Conservation (phyloP, 2,113 vertebrate species). For the Protomyctophum bolini region DNA sequence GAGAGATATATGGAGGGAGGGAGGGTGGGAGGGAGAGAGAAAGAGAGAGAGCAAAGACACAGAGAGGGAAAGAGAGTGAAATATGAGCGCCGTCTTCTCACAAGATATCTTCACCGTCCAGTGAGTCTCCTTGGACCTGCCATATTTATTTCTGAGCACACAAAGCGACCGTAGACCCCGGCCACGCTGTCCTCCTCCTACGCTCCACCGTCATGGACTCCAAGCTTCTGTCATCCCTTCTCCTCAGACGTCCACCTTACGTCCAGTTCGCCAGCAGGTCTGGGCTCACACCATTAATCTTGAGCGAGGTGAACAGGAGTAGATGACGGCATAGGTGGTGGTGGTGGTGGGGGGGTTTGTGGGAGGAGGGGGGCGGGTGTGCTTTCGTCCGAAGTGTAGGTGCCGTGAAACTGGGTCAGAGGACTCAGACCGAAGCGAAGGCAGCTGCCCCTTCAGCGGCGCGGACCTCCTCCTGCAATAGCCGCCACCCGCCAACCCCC, state of each 20-base stretch:
- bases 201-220: constrained; percentile 33
- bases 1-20: constrained; percentile 61
- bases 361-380: constrained; percentile 47
- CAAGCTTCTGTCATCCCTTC: constrained; percentile 63
- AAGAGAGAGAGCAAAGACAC: constrained; percentile 62
- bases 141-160: constrained; percentile 49
- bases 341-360: constrained; percentile 27
- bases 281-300: constrained; percentile 79
- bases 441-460: constrained; percentile 71
- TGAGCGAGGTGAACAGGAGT: constrained; percentile 30
- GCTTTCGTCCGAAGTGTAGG: constrained; percentile 54
- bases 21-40: constrained; percentile 63
- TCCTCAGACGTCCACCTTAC: constrained; percentile 65
- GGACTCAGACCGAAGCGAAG: constrained; percentile 77
- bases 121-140: constrained; percentile 42
- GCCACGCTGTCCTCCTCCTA: constrained; percentile 12
- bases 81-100: constrained; percentile 61
- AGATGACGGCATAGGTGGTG: constrained; percentile 11
- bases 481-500: constrained; percentile 12
- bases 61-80: constrained; percentile 70
- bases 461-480: constrained; percentile 51
- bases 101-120: constrained; percentile 47
- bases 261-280: constrained; percentile 75
- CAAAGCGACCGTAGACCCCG: constrained; percentile 28
- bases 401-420: constrained; percentile 79